phyloP scores from a whole-genome alignment of 2,797 vertebrate species.

The Bufotes viridis region DNA sequence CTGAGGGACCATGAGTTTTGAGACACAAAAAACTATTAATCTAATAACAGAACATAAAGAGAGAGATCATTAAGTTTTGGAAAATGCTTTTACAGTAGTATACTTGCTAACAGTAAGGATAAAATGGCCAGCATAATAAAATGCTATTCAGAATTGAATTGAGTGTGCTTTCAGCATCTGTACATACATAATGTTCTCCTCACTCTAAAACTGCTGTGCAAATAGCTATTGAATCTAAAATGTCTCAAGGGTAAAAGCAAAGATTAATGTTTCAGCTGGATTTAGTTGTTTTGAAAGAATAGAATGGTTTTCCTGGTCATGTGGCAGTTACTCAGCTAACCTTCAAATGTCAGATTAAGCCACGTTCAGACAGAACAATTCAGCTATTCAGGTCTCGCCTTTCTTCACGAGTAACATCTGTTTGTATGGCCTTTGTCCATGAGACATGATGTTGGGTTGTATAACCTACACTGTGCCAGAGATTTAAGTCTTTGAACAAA shows the following conservation, averaged over 20 bases:
- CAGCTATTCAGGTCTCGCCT: slow-evolving; percentile 67
- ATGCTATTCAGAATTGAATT: slow-evolving; percentile 63
- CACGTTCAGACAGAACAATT: slow-evolving; percentile 65
- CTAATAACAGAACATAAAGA: slow-evolving; percentile 35
- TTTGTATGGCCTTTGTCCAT: slow-evolving; percentile 65
- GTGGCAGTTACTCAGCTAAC: slow-evolving; percentile 66
- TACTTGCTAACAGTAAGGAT: slow-evolving; percentile 40
- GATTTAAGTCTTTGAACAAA: slow-evolving; percentile 49
- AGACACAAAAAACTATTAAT: slow-evolving; percentile 40
- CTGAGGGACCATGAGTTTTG: slow-evolving; percentile 38
- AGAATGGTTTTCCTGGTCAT: slow-evolving; percentile 68
- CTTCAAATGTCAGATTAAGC: slow-evolving; percentile 64
- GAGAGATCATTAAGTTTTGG: slow-evolving; percentile 45
- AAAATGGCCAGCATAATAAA: slow-evolving; percentile 51
- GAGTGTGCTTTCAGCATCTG: slow-evolving; percentile 68
- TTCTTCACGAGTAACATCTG: slow-evolving; percentile 68
- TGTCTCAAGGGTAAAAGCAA: slow-evolving; percentile 69
- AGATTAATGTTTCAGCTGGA: slow-evolving; percentile 73
- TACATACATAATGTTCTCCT: slow-evolving; percentile 67
- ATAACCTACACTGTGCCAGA: slow-evolving; percentile 53
- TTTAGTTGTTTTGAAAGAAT: slow-evolving; percentile 68
- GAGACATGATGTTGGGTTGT: slow-evolving; percentile 65
- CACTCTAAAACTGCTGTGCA: slow-evolving; percentile 68
- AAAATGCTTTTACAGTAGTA: slow-evolving; percentile 47
- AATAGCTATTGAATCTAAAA: slow-evolving; percentile 69